phyloP scores from a whole-genome alignment of 2,797 vertebrate genomes.

The Gorsachius magnificus region DNA sequence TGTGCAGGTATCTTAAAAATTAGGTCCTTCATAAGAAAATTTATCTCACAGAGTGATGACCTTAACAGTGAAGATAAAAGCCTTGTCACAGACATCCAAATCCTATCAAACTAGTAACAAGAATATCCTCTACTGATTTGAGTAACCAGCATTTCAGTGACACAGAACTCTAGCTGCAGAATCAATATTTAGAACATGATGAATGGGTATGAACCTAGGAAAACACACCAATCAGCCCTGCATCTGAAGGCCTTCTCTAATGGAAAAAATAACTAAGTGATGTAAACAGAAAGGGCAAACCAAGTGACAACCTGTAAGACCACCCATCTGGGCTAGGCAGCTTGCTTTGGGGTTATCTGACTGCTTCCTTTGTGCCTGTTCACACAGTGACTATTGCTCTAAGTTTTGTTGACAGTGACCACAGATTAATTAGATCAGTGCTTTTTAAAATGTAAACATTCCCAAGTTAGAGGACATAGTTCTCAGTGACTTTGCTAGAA shows the following conservation, averaged over 20 bases:
- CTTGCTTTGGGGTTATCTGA: conserved; percentile 27
- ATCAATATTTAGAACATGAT: conserved; percentile 56
- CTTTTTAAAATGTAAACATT: conserved; percentile 44
- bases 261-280: conserved; percentile 41
- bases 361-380: conserved; percentile 11
- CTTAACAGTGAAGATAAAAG: background rate
- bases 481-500: background rate
- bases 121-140: background rate
- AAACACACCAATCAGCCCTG: conserved; percentile 6
- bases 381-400: background rate
- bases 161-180: background rate
- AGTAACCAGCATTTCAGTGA: background rate
- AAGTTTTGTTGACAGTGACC: conserved; percentile 35
- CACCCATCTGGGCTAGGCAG: conserved; percentile 31
- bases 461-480: background rate
- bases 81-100: background rate
- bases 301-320: conserved; percentile 26
- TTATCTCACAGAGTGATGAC: background rate
- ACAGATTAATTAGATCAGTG: conserved; percentile 25
- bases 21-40: background rate
- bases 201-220: background rate
- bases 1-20: background rate
- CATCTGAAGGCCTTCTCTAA: conserved; percentile 41
- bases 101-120: background rate
- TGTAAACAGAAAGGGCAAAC: conserved; percentile 52